Conservation (phyloP, 2,888 invertebrate species). For the Theodoxus fluviatilis region DNA sequence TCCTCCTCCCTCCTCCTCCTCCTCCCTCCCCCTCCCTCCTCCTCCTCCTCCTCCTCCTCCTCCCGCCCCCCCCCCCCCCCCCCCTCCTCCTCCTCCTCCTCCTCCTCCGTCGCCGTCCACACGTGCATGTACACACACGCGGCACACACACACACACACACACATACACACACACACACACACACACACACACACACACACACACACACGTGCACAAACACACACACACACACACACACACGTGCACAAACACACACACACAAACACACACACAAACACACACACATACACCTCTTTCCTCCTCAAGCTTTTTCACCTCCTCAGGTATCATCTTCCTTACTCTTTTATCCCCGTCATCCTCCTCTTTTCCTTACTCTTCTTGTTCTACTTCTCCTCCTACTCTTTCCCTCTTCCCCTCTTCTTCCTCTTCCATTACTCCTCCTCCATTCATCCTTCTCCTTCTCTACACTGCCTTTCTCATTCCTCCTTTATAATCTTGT, state of each 20-base stretch:
- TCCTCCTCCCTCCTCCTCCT: background rate
- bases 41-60: background rate
- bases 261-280: background rate
- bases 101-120: no score
- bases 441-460: background rate
- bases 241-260: constrained; percentile 11
- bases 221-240: background rate
- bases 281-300: background rate
- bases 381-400: no score
- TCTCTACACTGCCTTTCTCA: no score
- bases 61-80: background rate
- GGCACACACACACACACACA: constrained; percentile 1
- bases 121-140: background rate
- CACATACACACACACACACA: constrained; percentile 15
- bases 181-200: constrained; percentile 16
- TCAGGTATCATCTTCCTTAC: no score
- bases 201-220: constrained; percentile 7
- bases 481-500: background rate
- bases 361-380: no score
- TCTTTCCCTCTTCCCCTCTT: constrained; percentile 18
- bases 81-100: background rate
- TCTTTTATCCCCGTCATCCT: no score
- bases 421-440: background rate
- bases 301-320: no score
- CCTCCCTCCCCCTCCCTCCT: no score